Evolutionary conservation across 2,113 vertebrate species (phyloP).

Genomic region (Lonchura striata): DNA sequence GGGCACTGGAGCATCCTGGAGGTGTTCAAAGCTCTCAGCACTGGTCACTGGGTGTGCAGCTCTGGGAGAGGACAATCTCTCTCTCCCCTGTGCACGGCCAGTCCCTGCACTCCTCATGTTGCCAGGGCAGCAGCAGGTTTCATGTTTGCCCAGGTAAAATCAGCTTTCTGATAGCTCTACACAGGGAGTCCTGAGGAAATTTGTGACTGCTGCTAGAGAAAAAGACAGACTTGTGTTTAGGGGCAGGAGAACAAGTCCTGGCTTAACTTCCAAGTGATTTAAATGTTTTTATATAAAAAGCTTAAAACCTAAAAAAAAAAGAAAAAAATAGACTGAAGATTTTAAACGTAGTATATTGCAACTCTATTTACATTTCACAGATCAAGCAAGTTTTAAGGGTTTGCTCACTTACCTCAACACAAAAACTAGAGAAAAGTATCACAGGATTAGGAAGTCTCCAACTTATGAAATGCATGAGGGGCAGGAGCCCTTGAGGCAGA

Average conservation of each 20-base stretch:
- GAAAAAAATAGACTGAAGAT: neutral
- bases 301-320: neutral
- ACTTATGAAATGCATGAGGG: neutral
- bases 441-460: neutral
- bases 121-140: neutral
- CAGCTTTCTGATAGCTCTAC: neutral
- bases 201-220: neutral
- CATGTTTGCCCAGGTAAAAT: neutral
- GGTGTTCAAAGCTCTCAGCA: neutral
- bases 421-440: neutral
- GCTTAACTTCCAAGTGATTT: neutral
- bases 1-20: neutral
- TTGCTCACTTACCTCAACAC: neutral
- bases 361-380: neutral
- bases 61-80: neutral
- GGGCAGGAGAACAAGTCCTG: neutral
- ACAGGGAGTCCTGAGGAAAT: neutral
- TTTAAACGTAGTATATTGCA: neutral
- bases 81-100: no score
- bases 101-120: neutral
- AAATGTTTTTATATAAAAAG: neutral
- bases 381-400: neutral
- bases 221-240: neutral
- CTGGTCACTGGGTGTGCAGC: fast-evolving
- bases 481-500: neutral